These are phyloP conservation scores for Harpegnathos saltator DNA, from an alignment of 1,140 invertebrate species.

Conservation along the genomic window DNA sequence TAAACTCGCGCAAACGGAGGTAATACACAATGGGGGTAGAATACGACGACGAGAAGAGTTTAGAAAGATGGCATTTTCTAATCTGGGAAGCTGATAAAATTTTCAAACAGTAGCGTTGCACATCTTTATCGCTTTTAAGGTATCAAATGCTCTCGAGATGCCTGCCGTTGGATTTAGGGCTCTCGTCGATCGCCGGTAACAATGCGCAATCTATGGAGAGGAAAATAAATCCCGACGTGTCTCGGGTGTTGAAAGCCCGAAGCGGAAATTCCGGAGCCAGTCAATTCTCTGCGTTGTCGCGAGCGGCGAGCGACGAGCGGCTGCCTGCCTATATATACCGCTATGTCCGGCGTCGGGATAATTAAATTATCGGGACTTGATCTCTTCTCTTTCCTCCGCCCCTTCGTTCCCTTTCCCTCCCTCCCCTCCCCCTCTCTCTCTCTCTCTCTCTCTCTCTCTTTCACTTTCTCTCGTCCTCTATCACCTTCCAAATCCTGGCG, in stretches of 20 bases:
- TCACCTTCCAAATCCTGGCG: conserved; percentile 1
- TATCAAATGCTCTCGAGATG: conserved; percentile 2
- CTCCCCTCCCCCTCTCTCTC: conserved; percentile 1
- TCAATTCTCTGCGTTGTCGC: conserved; percentile 30
- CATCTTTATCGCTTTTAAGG: conserved; percentile 13
- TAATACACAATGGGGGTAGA: too few relatives aligned
- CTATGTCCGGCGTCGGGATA: conserved; percentile 43
- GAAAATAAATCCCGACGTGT: conserved; percentile 44
- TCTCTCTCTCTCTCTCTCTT: too few relatives aligned
- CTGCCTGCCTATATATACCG: conserved; percentile 29
- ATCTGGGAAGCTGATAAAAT: background rate
- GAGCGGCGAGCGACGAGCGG: conserved; percentile 8
- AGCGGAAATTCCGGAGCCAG: conserved; percentile 37
- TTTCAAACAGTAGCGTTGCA: background rate
- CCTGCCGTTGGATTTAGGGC: background rate
- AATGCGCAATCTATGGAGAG: conserved; percentile 20
- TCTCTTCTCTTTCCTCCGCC: conserved; percentile 55
- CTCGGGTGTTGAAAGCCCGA: conserved; percentile 21
- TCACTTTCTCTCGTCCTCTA: conserved; percentile 16
- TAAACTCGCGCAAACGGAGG: background rate
- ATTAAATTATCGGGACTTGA: conserved; percentile 73
- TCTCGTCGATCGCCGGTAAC: background rate
- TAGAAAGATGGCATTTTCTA: background rate
- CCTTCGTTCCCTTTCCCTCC: background rate
- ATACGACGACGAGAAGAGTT: background rate